Conservation (phyloP, 2,113 vertebrate species). For the Hemibagrus wyckioides region DNA sequence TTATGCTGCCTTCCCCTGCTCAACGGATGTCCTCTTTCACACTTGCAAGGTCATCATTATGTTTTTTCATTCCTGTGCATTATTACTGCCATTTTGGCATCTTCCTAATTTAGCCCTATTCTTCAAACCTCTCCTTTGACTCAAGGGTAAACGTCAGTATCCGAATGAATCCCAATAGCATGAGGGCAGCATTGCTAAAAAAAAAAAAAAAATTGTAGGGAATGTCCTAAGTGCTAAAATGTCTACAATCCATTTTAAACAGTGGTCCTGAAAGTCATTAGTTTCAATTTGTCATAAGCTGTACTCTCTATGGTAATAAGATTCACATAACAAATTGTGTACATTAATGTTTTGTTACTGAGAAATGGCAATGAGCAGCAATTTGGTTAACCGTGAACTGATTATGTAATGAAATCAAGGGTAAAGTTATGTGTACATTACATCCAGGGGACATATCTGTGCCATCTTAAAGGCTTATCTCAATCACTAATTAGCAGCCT, state of each 20-base stretch:
- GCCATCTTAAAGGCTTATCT: not conserved
- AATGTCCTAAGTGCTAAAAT: not conserved
- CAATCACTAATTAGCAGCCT: not conserved
- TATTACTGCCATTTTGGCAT: not conserved
- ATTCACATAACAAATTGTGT: not conserved
- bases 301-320: not conserved
- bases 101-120: not conserved
- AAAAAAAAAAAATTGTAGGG: no score
- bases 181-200: not conserved
- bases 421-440: not conserved
- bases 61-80: not conserved
- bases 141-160: not conserved
- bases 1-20: not conserved
- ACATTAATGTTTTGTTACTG: not conserved
- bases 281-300: not conserved
- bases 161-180: not conserved
- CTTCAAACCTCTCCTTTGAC: not conserved
- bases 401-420: not conserved
- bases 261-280: not conserved
- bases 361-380: not conserved
- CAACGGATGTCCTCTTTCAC: not conserved
- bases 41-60: not conserved
- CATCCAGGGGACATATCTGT: not conserved
- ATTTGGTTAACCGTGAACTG: not conserved
- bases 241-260: not conserved